Evolutionary conservation across 1,140 invertebrate genomes (phyloP).

Genomic region (Homarus americanus): DNA sequence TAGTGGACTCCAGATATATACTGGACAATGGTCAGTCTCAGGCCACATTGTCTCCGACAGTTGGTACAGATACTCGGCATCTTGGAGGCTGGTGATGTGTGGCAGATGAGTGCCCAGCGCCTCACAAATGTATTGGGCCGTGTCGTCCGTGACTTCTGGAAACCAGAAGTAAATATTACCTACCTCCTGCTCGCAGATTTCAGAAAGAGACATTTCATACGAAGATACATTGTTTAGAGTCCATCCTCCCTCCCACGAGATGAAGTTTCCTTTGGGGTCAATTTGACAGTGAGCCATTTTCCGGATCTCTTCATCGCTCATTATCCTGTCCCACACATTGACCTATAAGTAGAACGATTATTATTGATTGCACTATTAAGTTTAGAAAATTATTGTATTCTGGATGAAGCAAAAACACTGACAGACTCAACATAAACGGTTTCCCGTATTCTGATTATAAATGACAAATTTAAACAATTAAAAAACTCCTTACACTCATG

Average conservation of each 20-base stretch:
- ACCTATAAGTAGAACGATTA: constrained; percentile 5
- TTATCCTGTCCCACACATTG: constrained; percentile 59
- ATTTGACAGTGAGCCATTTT: constrained; percentile 14
- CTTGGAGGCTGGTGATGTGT: not conserved
- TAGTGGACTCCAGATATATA: constrained; percentile 29
- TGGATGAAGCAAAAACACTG: no score
- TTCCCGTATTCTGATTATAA: no score
- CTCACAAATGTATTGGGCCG: constrained; percentile 46
- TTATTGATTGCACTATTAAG: not conserved
- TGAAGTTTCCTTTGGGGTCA: constrained; percentile 41
- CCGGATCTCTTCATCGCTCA: constrained; percentile 38
- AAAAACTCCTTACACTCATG: no score
- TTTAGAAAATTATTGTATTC: no score
- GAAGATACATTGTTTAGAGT: constrained; percentile 21
- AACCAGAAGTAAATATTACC: constrained; percentile 56
- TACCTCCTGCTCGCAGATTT: constrained; percentile 21
- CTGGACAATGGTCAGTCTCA: constrained; percentile 20
- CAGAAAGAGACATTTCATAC: constrained; percentile 18
- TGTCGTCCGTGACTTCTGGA: constrained; percentile 5
- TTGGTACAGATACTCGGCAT: constrained; percentile 20
- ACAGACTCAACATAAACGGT: no score
- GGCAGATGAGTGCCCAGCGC: constrained; percentile 44
- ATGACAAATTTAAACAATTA: no score
- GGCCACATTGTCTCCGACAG: constrained; percentile 17
- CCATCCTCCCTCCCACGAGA: constrained; percentile 56